phyloP scores from a whole-genome alignment of 2,797 vertebrate species.

The Microcaecilia unicolor region DNA sequence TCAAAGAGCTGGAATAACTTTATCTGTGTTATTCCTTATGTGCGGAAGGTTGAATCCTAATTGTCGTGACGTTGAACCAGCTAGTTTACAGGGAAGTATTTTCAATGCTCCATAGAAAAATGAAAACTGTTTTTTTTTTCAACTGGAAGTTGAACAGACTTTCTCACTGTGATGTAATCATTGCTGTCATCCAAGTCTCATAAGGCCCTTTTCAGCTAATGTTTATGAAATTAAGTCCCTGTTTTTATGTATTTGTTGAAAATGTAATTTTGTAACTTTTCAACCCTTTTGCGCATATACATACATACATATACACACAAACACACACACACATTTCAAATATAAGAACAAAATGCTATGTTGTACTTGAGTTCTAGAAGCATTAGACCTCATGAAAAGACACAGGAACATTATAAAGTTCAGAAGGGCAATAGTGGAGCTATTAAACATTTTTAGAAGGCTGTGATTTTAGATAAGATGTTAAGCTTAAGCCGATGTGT shows the following conservation, averaged over 20 bases:
- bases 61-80: conserved; percentile 31
- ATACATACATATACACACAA: too few species aligned
- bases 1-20: conserved; percentile 59
- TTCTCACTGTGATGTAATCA: conserved; percentile 33
- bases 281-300: conserved; percentile 23
- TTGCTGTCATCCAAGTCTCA: conserved; percentile 33
- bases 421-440: conserved; percentile 17
- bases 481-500: too few species aligned
- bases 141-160: conserved; percentile 29
- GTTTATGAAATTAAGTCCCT: conserved; percentile 27
- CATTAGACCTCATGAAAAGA: conserved; percentile 33
- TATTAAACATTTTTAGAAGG: too few species aligned
- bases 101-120: conserved; percentile 35
- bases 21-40: conserved; percentile 55
- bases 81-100: conserved; percentile 6
- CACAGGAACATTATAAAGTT: background rate
- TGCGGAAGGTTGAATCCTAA: conserved; percentile 39
- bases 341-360: conserved; percentile 40
- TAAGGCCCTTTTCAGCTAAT: conserved; percentile 30
- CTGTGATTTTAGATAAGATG: too few species aligned
- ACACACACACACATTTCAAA: too few species aligned
- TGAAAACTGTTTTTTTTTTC: conserved; percentile 30
- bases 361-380: conserved; percentile 25
- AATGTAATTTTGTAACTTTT: conserved; percentile 34
- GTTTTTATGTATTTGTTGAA: conserved; percentile 24